phyloP scores from a whole-genome alignment of 2,113 vertebrate species.

The Sapajus apella region DNA sequence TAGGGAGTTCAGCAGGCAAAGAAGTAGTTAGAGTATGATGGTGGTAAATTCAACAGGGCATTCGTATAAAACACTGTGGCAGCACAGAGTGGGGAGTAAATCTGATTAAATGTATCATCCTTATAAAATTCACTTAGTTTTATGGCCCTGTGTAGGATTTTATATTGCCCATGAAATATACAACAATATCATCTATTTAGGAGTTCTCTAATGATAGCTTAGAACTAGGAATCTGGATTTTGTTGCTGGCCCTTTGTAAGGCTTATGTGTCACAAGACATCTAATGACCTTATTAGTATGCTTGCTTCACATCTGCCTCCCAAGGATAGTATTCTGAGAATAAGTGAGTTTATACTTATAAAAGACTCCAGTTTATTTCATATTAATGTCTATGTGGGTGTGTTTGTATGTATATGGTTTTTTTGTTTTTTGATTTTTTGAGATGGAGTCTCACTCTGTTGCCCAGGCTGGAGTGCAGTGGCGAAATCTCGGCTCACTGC shows the following conservation, averaged over 20 bases:
- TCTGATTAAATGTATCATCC: background rate
- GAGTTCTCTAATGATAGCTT: background rate
- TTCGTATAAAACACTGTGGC: background rate
- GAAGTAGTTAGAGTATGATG: background rate
- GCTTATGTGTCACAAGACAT: background rate
- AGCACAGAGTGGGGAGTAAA: background rate
- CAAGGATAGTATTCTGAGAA: background rate
- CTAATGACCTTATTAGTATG: background rate
- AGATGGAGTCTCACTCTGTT: too few species aligned
- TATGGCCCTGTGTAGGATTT: background rate
- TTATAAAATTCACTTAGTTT: background rate
- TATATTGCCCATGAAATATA: background rate
- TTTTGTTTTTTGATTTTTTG: too few species aligned
- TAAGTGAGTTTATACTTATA: background rate
- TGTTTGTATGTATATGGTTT: background rate
- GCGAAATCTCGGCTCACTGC: too few species aligned
- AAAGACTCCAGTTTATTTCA: background rate
- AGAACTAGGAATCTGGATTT: conserved; percentile 2
- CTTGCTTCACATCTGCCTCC: background rate
- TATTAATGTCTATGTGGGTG: background rate
- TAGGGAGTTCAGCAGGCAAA: background rate
- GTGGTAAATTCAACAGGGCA: background rate
- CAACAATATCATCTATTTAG: background rate
- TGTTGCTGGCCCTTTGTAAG: background rate
- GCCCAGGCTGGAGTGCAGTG: too few species aligned